phyloP scores from a whole-genome alignment of 2,113 vertebrate genomes.

The Tympanuchus pallidicinctus region DNA sequence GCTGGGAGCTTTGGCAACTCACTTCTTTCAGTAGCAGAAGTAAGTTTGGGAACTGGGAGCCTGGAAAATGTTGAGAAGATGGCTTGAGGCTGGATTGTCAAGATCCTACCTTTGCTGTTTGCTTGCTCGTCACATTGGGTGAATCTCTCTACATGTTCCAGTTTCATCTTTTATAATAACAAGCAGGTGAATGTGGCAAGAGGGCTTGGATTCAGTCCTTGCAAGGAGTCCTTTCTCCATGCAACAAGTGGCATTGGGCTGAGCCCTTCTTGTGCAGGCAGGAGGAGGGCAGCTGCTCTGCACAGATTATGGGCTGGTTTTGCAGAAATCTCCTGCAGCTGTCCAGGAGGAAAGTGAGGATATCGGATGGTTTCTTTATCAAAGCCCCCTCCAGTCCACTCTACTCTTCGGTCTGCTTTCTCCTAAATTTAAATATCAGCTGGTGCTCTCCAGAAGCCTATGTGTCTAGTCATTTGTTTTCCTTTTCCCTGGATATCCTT shows the following conservation, averaged over 20 bases:
- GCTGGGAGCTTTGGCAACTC: not conserved
- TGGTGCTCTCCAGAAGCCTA: not conserved
- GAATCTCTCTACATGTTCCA: not conserved
- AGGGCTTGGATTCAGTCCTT: not conserved
- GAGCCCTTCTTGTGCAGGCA: not conserved
- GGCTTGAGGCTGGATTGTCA: not conserved
- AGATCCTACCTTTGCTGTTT: not conserved
- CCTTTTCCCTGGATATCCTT: not conserved
- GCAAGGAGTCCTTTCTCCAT: not conserved
- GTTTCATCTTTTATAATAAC: not conserved
- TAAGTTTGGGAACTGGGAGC: not conserved
- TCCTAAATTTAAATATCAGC: not conserved
- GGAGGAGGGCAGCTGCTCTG: not conserved
- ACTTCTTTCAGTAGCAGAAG: not conserved
- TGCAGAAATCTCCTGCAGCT: not conserved
- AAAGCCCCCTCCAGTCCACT: not conserved
- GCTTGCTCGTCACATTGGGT: rapidly evolving
- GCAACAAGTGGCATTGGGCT: not conserved
- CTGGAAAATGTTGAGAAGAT: not conserved
- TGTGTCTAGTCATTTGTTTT: not conserved
- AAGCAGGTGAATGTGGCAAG: rapidly evolving
- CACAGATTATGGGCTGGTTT: not conserved
- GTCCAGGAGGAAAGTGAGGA: not conserved
- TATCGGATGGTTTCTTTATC: not conserved
- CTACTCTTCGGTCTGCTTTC: not conserved